Conservation (phyloP, 2,888 invertebrate genomes). For the Trichopoda pennipes region DNA sequence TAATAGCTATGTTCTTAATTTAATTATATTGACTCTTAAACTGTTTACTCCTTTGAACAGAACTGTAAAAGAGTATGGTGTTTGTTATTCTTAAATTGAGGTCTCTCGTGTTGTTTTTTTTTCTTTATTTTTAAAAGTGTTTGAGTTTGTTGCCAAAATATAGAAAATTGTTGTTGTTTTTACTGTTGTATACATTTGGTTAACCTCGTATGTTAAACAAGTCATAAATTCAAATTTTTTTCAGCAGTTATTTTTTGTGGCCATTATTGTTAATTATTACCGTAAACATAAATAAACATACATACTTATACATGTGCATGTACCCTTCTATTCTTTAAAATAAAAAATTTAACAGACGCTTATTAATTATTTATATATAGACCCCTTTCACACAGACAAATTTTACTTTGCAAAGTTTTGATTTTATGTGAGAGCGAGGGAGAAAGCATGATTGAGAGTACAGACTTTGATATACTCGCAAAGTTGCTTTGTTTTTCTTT, state of each 20-base stretch:
- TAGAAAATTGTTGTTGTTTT: not conserved
- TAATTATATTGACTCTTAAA: conserved; percentile 37
- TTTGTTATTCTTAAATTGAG: conserved; percentile 5
- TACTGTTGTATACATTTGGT: not conserved
- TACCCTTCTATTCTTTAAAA: no score
- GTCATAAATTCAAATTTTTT: conserved; percentile 19
- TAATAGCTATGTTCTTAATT: not conserved
- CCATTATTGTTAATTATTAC: conserved; percentile 16
- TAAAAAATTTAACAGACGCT: no score
- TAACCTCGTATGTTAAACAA: conserved; percentile 33
- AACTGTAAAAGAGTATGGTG: not conserved
- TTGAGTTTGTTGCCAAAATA: conserved; percentile 32
- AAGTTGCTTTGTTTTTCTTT: no score
- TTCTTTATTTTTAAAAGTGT: not conserved
- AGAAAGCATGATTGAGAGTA: no score
- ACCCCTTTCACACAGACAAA: no score
- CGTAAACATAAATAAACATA: not conserved
- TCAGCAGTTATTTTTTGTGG: conserved; percentile 7
- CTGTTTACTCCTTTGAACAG: conserved; percentile 1
- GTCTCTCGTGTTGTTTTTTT: not conserved
- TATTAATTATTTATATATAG: no score
- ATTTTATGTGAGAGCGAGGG: no score
- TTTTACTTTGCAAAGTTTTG: no score
- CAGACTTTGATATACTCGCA: no score
- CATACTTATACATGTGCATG: not conserved